A percentile compares a stretch with the other conserved stretches of the same genome.
Evolutionary conservation across 2,797 vertebrate species (phyloP).

Genomic region (Gorsachius magnificus): DNA sequence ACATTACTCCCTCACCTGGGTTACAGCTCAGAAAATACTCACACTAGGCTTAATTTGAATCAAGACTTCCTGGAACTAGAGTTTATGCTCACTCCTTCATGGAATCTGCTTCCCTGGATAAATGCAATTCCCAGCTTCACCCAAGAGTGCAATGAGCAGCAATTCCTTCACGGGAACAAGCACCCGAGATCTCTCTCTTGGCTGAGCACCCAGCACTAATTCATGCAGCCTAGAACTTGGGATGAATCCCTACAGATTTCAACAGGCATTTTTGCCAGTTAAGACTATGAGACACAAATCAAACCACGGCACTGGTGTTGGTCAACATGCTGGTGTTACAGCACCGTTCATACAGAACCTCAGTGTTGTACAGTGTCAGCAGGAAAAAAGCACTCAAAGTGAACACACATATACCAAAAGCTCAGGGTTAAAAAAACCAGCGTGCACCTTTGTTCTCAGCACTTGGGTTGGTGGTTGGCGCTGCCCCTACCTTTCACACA

Average conservation of each 20-base stretch:
- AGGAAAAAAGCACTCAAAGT: not conserved
- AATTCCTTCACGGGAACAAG: not conserved
- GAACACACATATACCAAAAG: too few species aligned
- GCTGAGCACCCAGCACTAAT: not conserved
- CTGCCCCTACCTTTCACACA: not conserved
- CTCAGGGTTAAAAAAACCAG: not conserved
- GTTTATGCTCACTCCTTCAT: not conserved
- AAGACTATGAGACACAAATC: not conserved
- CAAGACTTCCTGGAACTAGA: not conserved
- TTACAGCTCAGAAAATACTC: not conserved
- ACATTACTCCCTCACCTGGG: not conserved
- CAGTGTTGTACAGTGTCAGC: not conserved
- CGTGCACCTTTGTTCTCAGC: not conserved
- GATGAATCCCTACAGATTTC: not conserved
- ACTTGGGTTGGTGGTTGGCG: fast-evolving
- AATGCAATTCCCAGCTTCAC: not conserved
- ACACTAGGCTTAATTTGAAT: not conserved
- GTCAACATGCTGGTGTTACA: not conserved
- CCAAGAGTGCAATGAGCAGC: not conserved
- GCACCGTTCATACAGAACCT: not conserved
- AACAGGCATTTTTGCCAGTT: not conserved
- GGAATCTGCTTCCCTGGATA: not conserved
- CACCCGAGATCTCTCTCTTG: not conserved
- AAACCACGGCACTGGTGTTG: not conserved
- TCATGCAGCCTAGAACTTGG: not conserved